These are phyloP conservation scores for Acanthisitta chloris DNA, from an alignment of 2,113 vertebrate species.

Conservation along the genomic window DNA sequence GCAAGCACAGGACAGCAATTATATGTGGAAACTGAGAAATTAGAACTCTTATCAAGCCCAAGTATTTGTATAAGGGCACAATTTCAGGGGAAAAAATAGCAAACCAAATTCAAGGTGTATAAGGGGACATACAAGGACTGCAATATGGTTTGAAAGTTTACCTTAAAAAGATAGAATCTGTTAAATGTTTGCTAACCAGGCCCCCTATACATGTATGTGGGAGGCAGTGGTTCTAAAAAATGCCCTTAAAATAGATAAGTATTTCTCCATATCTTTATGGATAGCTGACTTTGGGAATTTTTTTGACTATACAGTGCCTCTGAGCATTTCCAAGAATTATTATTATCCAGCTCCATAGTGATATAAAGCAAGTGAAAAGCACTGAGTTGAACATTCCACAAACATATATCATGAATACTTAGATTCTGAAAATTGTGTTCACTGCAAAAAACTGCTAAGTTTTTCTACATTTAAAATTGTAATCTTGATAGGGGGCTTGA, in stretches of 20 bases:
- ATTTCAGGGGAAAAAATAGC: rapidly evolving
- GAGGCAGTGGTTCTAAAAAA: not conserved
- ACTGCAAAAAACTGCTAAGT: not conserved
- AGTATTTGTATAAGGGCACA: not conserved
- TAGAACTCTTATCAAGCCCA: not conserved
- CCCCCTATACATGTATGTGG: rapidly evolving
- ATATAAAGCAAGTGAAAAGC: not conserved
- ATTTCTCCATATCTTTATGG: not conserved
- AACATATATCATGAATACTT: not conserved
- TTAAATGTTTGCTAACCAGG: not conserved
- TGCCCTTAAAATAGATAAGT: not conserved
- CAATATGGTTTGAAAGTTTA: not conserved
- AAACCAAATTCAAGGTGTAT: not conserved
- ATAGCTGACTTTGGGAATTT: not conserved
- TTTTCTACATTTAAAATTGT: not conserved
- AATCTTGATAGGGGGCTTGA: not conserved
- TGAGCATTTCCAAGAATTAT: not conserved
- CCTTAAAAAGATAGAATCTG: not conserved
- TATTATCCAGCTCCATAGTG: not conserved
- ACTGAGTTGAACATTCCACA: not conserved
- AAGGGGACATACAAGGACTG: not conserved
- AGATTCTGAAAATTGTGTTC: not conserved
- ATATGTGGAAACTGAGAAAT: not conserved
- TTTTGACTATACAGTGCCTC: not conserved
- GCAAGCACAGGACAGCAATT: constrained; percentile 14